Conservation (phyloP, 2,888 invertebrate genomes). For the Megastigmus dorsalis region DNA sequence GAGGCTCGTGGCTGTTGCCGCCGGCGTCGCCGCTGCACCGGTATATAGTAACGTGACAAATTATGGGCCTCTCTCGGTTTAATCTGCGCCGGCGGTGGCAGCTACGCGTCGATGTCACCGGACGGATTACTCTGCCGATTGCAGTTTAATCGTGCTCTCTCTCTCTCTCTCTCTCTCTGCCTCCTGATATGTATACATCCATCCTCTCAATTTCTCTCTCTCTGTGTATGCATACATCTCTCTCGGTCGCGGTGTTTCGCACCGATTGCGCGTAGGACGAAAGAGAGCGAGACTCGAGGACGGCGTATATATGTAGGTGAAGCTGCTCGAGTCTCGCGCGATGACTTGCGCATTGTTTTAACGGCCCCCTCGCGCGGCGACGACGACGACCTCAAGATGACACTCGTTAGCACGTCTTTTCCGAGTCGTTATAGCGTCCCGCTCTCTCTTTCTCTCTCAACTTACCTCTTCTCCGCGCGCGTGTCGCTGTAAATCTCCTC, state of each 20-base stretch:
- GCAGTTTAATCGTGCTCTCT: constrained; percentile 39
- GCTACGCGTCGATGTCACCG: constrained; percentile 44
- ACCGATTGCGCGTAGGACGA: neutral
- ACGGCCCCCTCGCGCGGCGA: constrained; percentile 21
- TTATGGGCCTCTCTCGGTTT: constrained; percentile 39
- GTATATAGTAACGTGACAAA: constrained; percentile 20
- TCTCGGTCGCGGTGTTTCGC: neutral
- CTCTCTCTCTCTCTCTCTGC: neutral
- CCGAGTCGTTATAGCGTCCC: constrained; percentile 28
- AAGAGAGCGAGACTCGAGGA: neutral
- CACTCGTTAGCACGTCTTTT: constrained; percentile 46
- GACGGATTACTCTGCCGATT: constrained; percentile 46
- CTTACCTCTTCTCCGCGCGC: too few species aligned
- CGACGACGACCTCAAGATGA: constrained; percentile 41
- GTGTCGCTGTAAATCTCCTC: constrained; percentile 33
- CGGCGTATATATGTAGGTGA: too few species aligned
- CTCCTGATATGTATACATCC: too few species aligned
- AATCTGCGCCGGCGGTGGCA: constrained; percentile 34
- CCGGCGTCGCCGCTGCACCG: neutral
- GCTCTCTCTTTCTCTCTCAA: too few species aligned
- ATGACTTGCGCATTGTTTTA: constrained; percentile 27
- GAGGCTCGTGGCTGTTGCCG: neutral
- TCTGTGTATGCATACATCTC: neutral
- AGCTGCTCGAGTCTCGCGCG: too few species aligned
- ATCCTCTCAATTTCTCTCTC: neutral